Conservation (phyloP, 2,113 vertebrate genomes). For the Tychaedon coryphoeus region DNA sequence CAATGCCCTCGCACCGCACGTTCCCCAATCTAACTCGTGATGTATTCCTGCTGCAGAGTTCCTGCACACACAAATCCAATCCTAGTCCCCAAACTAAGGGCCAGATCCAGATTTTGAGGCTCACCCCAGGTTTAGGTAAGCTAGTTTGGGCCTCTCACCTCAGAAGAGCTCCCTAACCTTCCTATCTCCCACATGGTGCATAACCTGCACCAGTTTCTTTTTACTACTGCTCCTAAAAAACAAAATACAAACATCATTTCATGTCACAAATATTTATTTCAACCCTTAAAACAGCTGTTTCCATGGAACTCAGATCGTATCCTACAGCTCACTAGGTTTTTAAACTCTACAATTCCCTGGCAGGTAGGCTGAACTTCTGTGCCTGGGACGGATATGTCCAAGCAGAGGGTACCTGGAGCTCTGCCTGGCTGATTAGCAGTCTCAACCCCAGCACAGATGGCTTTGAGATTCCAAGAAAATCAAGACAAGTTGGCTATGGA, state of each 20-base stretch:
- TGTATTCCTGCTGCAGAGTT: neutral
- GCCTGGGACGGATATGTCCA: fast-evolving
- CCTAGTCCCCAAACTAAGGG: neutral
- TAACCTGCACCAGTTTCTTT: neutral
- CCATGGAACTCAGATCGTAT: neutral
- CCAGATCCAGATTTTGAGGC: neutral
- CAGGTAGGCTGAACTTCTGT: neutral
- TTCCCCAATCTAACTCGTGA: fast-evolving
- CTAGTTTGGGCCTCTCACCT: neutral
- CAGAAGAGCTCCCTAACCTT: neutral
- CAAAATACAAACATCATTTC: neutral
- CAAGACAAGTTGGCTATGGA: neutral
- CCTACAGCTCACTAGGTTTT: neutral
- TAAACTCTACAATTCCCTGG: neutral
- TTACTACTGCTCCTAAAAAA: neutral
- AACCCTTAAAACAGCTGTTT: neutral
- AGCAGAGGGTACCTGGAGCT: neutral
- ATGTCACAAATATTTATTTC: neutral
- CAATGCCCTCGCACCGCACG: fast-evolving
- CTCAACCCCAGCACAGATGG: neutral
- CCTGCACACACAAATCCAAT: neutral
- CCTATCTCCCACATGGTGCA: neutral
- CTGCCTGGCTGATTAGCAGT: neutral
- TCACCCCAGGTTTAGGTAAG: neutral
- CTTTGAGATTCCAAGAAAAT: neutral